Evolutionary conservation across 2,888 invertebrate species (phyloP), one percentile per base, ranked within the genome.

Genomic region (Ormyrus pomaceus): DNA sequence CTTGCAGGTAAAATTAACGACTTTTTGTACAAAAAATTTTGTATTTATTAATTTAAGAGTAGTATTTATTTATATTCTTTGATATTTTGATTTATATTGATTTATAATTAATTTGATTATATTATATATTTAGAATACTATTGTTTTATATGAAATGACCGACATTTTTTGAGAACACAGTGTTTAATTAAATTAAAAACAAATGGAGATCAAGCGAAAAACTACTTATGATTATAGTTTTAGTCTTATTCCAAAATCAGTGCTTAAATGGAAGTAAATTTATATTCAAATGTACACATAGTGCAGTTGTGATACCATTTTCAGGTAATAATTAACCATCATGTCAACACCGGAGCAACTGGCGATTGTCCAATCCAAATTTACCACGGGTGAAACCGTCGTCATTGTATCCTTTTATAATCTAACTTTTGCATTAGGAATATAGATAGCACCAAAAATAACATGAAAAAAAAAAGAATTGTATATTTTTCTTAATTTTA

Each of bases 301-400:
- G 48, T 76, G n/a, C 50, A 48, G 45, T 74, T 69, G 13, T 6
- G 9, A 46, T 68, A 72, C 64, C 59, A 72, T 82, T 79, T 72
- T 79, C 72, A 82, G 68, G 34, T 59, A 79, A 58, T 66, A 74
- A 75, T 78, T 66, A 84, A 81, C 61, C 77, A 83, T 83, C 82
- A 89, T 89, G 89, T 87, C 89, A 65, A 84, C 86, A 2, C 82
- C 86, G 53, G 89, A 89, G 81, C 87, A 88, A 84, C 83, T 87
- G 77, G 84, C 92, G 77, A 92, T 93, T 84, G 91, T 93, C 73
- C 93, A 93, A 88, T 92, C 92, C 70, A 93, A 93, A 87, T 92
- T 93, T 86, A 91, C 92, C 78, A 91, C 92, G 65, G 92, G 92
- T n/a, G 93, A 93, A 87, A 89, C 91, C 83, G 93, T 93, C 59